Evolutionary conservation across 2,113 vertebrate genomes (phyloP), one percentile per base, ranked within the genome.

Genomic region (Gymnarchus niloticus): DNA sequence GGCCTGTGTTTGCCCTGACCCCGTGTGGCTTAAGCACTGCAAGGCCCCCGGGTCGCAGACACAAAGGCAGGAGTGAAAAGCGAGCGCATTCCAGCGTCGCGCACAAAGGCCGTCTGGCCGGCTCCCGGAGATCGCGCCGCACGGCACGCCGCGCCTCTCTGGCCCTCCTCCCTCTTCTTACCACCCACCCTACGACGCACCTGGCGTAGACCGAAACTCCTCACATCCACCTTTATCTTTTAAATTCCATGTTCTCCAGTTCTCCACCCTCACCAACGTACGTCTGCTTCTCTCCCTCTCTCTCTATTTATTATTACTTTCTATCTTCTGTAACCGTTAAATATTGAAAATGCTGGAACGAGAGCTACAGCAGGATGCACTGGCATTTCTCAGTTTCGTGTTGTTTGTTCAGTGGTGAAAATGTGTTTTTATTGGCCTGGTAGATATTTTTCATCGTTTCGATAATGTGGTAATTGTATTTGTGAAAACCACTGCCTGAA

Each of bases 11-110:
- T 95, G 93, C 92, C 91, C 93, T 96, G 94, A 96, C 95, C 94
- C 95, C 92, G 93, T 92, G 87, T 96, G 95, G 94, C 94, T 95
- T 96, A 96, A 96, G 95, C 94, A 94, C 94, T 94, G 95, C 92
- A 92, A 96, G 94, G 61, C 93, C 93, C 95, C 93, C 92, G 28
- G 83, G 46, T 76, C 69, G 92, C 93, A 93, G 93, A 96, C 85
- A 84, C 85, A 86, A 84, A 87, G 84, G 84, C 89, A 89, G 88
- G 94, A 95, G 95, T 95, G 94, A 95, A 96, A 95, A 94, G 94
- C 94, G 91, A 94, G 94, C 95, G 94, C 95, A 96, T 96, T 96
- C 95, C 95, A 93, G 93, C 88, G 93, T 91, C n/a, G 48, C 81
- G 87, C 84, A 89, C 86, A 90, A 87, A 89, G 85, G 69, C 57